Conservation (phyloP, 2,113 vertebrate species). For the Pseudorhombus dupliciocellatus region DNA sequence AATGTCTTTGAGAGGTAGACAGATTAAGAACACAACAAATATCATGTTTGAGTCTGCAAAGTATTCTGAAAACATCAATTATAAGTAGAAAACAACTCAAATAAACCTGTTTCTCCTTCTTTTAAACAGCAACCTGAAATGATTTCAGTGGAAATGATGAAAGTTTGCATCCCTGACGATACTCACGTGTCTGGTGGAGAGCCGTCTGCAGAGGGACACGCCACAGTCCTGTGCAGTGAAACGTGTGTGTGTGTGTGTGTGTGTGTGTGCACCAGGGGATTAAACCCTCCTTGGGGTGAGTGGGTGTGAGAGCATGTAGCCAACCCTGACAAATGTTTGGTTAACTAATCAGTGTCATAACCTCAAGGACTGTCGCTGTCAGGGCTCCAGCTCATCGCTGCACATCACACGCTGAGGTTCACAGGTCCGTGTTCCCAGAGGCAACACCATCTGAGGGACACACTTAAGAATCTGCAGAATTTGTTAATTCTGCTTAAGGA, state of each 20-base stretch:
- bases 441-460: no score
- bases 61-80: background rate
- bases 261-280: conserved; percentile 7
- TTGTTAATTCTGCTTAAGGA: conserved; percentile 49
- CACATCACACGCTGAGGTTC: conserved; percentile 29
- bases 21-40: no score
- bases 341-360: conserved; percentile 37
- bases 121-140: background rate
- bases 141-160: background rate
- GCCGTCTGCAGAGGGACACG: conserved; percentile 46
- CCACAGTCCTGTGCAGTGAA: conserved; percentile 59
- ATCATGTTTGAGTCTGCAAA: no score
- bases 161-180: conserved; percentile 15
- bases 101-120: no score
- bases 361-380: background rate
- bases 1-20: background rate
- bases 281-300: conserved; percentile 41
- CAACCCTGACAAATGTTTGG: conserved; percentile 45
- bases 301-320: conserved; percentile 63
- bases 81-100: background rate
- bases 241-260: background rate
- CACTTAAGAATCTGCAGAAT: conserved; percentile 24
- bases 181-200: conserved; percentile 69
- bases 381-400: background rate
- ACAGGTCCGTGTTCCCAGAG: no score